Evolutionary conservation across 2,888 invertebrate species (phyloP).

Genomic region (Drosophila nr. perissopoda): DNA sequence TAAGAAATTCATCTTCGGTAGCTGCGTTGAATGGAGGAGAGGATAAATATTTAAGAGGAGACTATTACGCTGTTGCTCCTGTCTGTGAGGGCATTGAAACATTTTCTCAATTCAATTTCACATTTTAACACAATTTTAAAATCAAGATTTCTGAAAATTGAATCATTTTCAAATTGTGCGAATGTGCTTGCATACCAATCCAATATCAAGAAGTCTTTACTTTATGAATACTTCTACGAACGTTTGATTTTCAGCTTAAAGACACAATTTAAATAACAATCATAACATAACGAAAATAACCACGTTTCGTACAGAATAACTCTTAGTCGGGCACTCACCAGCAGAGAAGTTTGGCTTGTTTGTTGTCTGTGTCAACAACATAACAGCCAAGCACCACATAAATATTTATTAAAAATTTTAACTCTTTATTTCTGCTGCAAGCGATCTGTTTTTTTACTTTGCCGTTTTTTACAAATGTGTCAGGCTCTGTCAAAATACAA

Average conservation of each 20-base stretch:
- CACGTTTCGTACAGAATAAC: neutral
- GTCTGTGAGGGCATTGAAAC: neutral
- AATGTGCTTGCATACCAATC: neutral
- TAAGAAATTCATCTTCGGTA: neutral
- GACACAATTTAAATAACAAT: neutral
- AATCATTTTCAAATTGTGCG: neutral
- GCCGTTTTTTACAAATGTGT: conserved; percentile 3
- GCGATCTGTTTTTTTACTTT: neutral
- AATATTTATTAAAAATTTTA: conserved; percentile 66
- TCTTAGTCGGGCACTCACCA: neutral
- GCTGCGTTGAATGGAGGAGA: neutral
- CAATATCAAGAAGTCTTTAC: neutral
- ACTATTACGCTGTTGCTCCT: neutral
- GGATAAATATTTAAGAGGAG: neutral
- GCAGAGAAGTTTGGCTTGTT: conserved; percentile 1
- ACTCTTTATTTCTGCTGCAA: conserved; percentile 3
- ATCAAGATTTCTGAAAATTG: neutral
- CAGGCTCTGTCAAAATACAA: conserved; percentile 11
- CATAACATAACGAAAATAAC: neutral
- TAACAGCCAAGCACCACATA: conserved; percentile 38
- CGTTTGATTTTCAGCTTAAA: neutral
- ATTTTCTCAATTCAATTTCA: neutral
- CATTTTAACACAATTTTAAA: neutral
- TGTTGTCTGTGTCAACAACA: conserved; percentile 16
- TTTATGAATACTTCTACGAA: neutral